Evolutionary conservation across 2,888 invertebrate species (phyloP).

Genomic region (Chrysotoxum bicinctum): DNA sequence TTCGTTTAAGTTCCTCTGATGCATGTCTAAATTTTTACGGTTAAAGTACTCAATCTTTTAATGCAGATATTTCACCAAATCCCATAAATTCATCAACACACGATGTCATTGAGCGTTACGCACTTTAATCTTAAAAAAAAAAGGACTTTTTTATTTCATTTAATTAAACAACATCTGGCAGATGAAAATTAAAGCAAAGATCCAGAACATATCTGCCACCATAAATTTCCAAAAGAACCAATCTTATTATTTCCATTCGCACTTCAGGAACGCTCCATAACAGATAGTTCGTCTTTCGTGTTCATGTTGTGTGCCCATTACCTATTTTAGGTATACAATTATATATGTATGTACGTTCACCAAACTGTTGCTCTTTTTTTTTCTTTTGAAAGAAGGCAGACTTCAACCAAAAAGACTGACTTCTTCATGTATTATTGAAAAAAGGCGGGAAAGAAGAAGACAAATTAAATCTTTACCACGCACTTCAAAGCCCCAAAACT

Average conservation of each 20-base stretch:
- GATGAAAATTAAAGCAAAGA: slow-evolving; percentile 1
- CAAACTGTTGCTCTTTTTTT: slow-evolving; percentile 56
- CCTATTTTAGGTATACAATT: slow-evolving; percentile 53
- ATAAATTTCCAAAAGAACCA: slow-evolving; percentile 60
- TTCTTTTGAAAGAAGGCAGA: slow-evolving; percentile 3
- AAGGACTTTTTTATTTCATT: not conserved
- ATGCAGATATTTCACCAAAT: not conserved
- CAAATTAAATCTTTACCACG: slow-evolving; percentile 59
- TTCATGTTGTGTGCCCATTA: slow-evolving; percentile 23
- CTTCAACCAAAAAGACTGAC: not conserved
- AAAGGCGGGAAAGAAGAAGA: slow-evolving; percentile 27
- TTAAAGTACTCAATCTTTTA: not conserved
- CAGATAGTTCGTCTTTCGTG: not conserved
- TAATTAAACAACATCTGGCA: slow-evolving; percentile 48
- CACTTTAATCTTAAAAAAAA: slow-evolving; percentile 18
- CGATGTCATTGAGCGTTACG: slow-evolving; percentile 38
- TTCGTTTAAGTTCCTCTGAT: not conserved
- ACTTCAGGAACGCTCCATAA: slow-evolving; percentile 23
- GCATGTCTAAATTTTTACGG: not conserved
- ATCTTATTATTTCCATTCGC: slow-evolving; percentile 35
- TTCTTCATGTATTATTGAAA: not conserved
- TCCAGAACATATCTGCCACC: slow-evolving; percentile 34
- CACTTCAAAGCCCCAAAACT: slow-evolving; percentile 14
- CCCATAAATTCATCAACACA: slow-evolving; percentile 44
- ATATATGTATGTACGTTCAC: slow-evolving; percentile 3